These are phyloP conservation scores for Rhagoletis pomonella DNA, from an alignment of 1,140 invertebrate genomes.

Conservation along the genomic window DNA sequence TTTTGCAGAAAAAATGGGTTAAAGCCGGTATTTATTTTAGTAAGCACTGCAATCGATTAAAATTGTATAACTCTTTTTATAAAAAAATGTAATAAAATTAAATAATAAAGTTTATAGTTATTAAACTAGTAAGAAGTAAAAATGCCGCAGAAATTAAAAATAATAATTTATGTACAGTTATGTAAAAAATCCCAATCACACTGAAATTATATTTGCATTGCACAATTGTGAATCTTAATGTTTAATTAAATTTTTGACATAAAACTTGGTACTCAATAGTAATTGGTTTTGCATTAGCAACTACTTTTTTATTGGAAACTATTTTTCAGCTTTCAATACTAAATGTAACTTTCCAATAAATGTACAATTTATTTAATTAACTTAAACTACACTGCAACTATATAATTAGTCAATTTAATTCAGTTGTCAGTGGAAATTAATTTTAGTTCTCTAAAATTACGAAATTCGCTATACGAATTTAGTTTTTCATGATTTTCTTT, in stretches of 20 bases:
- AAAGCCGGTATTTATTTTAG: too few relatives aligned
- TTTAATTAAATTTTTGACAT: background rate
- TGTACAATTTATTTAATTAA: conserved; percentile 32
- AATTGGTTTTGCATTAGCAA: background rate
- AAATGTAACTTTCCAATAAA: background rate
- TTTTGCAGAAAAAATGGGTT: background rate
- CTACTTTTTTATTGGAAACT: background rate
- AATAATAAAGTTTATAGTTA: too few relatives aligned
- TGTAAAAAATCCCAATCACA: background rate
- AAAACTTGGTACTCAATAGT: background rate
- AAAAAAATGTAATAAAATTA: too few relatives aligned
- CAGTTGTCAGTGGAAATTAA: background rate
- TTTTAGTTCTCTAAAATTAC: background rate
- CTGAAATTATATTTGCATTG: conserved; percentile 16
- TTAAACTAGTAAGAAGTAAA: too few relatives aligned
- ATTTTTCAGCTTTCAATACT: background rate
- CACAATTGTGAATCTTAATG: background rate
- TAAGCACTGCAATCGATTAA: too few relatives aligned
- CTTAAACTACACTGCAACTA: conserved; percentile 3
- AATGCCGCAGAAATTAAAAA: too few relatives aligned
- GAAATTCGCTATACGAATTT: conserved; percentile 33
- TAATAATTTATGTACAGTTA: too few relatives aligned
- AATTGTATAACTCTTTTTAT: too few relatives aligned
- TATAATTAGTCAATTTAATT: conserved; percentile 13
- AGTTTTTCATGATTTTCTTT: background rate